Evolutionary conservation across 2,797 vertebrate genomes (phyloP).

Genomic region (Lophotriccus pileatus): DNA sequence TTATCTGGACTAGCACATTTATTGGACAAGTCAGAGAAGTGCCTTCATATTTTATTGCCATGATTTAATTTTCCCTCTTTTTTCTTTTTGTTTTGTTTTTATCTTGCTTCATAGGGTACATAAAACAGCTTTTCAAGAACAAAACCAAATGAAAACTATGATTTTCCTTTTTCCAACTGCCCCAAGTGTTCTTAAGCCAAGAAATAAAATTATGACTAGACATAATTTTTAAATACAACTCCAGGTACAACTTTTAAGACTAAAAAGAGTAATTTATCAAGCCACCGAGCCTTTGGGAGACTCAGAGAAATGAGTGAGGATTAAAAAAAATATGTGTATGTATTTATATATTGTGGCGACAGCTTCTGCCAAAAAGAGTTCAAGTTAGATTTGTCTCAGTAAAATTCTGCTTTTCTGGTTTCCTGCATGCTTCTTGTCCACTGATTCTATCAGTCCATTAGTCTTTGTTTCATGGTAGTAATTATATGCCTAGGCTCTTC

Average conservation of each 20-base stretch:
- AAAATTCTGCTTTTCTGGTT: neutral
- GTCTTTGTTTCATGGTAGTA: slow-evolving; percentile 1
- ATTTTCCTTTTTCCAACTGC: slow-evolving; percentile 1
- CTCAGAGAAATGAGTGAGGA: neutral
- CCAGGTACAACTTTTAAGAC: neutral
- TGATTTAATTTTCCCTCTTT: slow-evolving; percentile 13
- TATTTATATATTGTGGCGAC: neutral
- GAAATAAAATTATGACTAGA: slow-evolving; percentile 20
- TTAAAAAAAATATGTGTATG: rapidly evolving
- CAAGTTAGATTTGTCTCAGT: neutral
- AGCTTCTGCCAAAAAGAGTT: neutral
- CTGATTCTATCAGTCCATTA: neutral
- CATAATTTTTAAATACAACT: slow-evolving; percentile 10
- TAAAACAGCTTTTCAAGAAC: slow-evolving; percentile 34
- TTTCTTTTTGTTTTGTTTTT: neutral
- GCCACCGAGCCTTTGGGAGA: neutral
- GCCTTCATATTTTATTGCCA: slow-evolving; percentile 22
- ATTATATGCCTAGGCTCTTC: neutral
- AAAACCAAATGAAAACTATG: slow-evolving; percentile 40
- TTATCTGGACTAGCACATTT: slow-evolving; percentile 40
- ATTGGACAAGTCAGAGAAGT: slow-evolving; percentile 10
- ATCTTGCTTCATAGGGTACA: neutral
- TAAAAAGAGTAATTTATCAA: neutral
- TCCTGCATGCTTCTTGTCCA: neutral
- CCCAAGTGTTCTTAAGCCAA: neutral